Base-by-base conservation (phyloP, 2,888 invertebrate species). In the Antitype chi region DNA sequence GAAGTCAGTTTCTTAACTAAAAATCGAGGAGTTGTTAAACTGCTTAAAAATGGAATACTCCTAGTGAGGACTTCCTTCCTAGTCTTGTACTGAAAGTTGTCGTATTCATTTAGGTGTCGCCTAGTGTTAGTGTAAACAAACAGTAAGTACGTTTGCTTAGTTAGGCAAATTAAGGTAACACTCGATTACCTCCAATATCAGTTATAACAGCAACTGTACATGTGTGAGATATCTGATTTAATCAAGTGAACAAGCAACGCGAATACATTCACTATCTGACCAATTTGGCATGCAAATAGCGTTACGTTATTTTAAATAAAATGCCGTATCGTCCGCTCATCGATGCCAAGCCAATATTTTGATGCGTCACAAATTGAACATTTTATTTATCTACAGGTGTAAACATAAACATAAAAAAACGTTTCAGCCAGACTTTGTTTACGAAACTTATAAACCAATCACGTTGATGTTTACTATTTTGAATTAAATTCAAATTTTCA, bases 361-460 rank as follows among this genome's bases (percentile, higher is more conserved):
- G 67, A 69, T 72, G 68, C 67, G 74, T 64, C 67, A 79, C 72
- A 79, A 88, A 86, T 81, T 84, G 78, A 67, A 86, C 72, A 78
- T 80, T 81, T 79, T 85, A 84, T 81, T 81, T 88, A 79, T 69
- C 38, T 85, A 66, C 59, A 59, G 52, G 23, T 74, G 49, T 68
- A 70, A 74, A 82, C 71, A 55, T 64, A 53, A 75, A 82, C 87
- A 79, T 72, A 73, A 63, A 63, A 63, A 81, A 73, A 47, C 13
- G 13, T 69, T 76, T 69, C 76, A 75, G 66, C 64, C 53, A 64
- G 64, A 66, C 60, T 69, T 78, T 88, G 68, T 86, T 60, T 85
- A 64, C 84, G 28, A 47, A 76, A 69, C 64, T 79, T 81, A 57
- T 86, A 78, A 81, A 81, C 67, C 86, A 78, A 86, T 88, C 84